Evolutionary conservation across 2,113 vertebrate genomes (phyloP).

Genomic region (Strigops habroptila): DNA sequence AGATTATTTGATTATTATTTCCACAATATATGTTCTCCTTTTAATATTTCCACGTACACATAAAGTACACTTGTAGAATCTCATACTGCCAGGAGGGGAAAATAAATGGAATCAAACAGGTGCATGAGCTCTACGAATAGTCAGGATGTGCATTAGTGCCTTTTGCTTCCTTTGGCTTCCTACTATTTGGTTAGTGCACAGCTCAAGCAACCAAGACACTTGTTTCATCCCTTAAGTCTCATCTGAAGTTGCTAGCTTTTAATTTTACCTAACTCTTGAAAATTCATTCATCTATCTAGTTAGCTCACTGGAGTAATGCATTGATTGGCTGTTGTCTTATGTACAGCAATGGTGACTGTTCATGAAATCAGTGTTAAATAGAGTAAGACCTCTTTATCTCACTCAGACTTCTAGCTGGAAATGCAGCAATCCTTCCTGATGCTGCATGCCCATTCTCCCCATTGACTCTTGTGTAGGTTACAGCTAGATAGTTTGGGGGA

Average conservation of each 20-base stretch:
- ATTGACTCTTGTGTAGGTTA: not conserved
- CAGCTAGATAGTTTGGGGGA: not conserved
- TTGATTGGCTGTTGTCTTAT: not conserved
- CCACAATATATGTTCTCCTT: not conserved
- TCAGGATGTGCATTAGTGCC: fast-evolving
- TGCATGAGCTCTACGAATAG: not conserved
- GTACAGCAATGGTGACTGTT: not conserved
- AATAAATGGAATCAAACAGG: not conserved
- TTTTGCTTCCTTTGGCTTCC: not conserved
- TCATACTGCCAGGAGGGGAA: not conserved
- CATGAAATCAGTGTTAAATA: not conserved
- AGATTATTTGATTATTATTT: not conserved
- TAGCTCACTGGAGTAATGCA: not conserved
- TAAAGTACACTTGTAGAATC: not conserved
- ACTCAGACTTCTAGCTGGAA: not conserved
- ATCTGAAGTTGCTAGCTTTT: not conserved
- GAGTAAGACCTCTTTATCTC: not conserved
- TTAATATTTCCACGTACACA: not conserved
- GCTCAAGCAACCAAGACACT: not conserved
- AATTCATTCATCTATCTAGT: not conserved
- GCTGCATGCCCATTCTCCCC: not conserved
- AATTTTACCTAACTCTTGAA: not conserved
- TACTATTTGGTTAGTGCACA: not conserved
- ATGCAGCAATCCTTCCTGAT: not conserved
- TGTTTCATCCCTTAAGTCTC: not conserved